Percentiles rank a stretch among this genome's conserved stretches.
These are phyloP conservation scores for Egretta garzetta DNA, from an alignment of 2,113 vertebrate species.

Conservation along the genomic window DNA sequence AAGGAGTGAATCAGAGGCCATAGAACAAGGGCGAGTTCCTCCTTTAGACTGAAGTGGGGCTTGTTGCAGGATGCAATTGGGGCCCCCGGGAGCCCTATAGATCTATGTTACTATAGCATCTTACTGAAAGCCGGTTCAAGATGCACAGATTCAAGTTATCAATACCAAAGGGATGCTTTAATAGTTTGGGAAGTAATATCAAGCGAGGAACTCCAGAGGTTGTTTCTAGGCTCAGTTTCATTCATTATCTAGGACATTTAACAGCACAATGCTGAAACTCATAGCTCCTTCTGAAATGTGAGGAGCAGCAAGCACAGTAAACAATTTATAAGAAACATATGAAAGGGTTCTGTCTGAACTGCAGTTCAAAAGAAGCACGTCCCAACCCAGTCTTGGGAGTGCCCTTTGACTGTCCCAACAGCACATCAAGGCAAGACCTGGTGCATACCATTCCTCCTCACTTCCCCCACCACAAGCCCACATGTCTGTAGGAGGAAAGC, in stretches of 20 bases:
- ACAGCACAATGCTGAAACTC: not conserved
- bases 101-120: not conserved
- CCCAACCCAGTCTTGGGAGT: slow-evolving; percentile 7
- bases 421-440: not conserved
- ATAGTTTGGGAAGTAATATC: not conserved
- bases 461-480: slow-evolving; percentile 27
- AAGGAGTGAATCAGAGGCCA: not conserved
- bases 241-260: not conserved
- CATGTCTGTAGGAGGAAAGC: slow-evolving; percentile 29
- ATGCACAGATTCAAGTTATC: not conserved
- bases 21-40: not conserved
- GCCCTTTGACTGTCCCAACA: slow-evolving; percentile 26
- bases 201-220: not conserved
- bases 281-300: not conserved
- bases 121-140: not conserved
- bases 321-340: not conserved
- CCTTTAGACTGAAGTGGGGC: not conserved
- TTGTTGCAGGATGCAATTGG: not conserved
- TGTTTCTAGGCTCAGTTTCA: not conserved
- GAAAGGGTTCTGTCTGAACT: slow-evolving; percentile 16
- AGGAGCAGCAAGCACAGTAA: not conserved
- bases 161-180: not conserved
- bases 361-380: slow-evolving; percentile 41
- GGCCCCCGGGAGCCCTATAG: not conserved
- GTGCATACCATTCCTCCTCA: slow-evolving; percentile 17